Conservation (phyloP, 2,113 vertebrate genomes). For the Pimephales promelas region DNA sequence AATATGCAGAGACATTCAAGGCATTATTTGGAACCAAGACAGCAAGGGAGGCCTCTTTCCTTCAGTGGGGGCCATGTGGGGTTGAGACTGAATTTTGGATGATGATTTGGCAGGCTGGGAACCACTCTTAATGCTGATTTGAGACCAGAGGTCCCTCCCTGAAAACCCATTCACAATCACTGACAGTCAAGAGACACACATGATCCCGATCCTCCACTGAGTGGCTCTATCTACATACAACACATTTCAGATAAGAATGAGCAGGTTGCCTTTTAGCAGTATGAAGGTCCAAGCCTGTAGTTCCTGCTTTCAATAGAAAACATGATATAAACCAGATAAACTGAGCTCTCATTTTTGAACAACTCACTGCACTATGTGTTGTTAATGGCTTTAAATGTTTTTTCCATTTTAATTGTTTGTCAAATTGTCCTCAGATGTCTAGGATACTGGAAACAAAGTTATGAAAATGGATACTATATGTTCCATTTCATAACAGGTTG, state of each 20-base stretch:
- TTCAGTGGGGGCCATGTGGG: background rate
- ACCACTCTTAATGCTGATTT: constrained; percentile 15
- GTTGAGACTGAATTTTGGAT: constrained; percentile 22
- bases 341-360: background rate
- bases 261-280: background rate
- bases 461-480: background rate
- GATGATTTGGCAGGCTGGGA: background rate
- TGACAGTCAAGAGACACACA: background rate
- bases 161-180: constrained; percentile 21
- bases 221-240: background rate
- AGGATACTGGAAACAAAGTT: background rate
- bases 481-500: background rate
- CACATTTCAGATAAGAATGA: background rate
- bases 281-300: background rate
- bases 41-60: background rate
- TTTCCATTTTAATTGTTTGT: background rate
- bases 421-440: background rate
- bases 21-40: constrained; percentile 29
- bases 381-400: background rate
- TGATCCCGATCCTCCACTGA: background rate
- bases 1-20: constrained; percentile 33
- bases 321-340: constrained; percentile 17
- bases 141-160: background rate
- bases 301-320: constrained; percentile 27
- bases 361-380: background rate